Percentiles rank a stretch among this genome's conserved stretches.
Evolutionary conservation across 2,797 vertebrate genomes (phyloP).

Genomic region (Etheostoma nigrum): DNA sequence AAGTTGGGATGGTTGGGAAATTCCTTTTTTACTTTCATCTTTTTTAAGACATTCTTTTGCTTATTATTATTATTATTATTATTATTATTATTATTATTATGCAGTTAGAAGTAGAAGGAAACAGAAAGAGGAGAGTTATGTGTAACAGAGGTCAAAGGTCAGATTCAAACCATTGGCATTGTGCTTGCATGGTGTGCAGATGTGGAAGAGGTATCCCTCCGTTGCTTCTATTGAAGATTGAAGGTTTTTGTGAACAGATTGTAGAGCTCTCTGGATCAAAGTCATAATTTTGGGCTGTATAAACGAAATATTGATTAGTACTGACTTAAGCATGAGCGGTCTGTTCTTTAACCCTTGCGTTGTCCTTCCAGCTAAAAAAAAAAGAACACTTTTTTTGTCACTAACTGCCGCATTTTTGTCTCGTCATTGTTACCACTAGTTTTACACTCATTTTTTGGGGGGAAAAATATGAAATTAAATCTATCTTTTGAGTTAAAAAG

Average conservation of each 20-base stretch:
- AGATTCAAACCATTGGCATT: slow-evolving; percentile 5
- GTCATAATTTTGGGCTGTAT: background rate
- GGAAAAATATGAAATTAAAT: no score
- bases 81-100: slow-evolving; percentile 1
- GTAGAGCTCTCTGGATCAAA: background rate
- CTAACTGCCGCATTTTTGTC: no score
- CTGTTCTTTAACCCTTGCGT: background rate
- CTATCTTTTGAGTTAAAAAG: no score
- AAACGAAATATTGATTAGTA: background rate
- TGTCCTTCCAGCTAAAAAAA: no score
- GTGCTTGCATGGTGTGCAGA: background rate
- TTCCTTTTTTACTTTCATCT: background rate
- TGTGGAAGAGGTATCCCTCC: background rate
- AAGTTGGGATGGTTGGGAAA: slow-evolving; percentile 10
- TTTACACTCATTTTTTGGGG: no score
- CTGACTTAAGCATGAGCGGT: background rate
- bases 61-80: background rate
- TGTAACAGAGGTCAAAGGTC: slow-evolving; percentile 6
- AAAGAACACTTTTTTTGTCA: no score
- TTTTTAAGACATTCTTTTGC: background rate
- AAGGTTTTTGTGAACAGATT: background rate
- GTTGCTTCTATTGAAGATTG: slow-evolving; percentile 10
- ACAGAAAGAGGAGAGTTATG: background rate
- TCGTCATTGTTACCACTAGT: no score
- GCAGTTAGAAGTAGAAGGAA: slow-evolving; percentile 7